Conservation (phyloP, 2,797 vertebrate genomes). For the Bovichtus variegatus region DNA sequence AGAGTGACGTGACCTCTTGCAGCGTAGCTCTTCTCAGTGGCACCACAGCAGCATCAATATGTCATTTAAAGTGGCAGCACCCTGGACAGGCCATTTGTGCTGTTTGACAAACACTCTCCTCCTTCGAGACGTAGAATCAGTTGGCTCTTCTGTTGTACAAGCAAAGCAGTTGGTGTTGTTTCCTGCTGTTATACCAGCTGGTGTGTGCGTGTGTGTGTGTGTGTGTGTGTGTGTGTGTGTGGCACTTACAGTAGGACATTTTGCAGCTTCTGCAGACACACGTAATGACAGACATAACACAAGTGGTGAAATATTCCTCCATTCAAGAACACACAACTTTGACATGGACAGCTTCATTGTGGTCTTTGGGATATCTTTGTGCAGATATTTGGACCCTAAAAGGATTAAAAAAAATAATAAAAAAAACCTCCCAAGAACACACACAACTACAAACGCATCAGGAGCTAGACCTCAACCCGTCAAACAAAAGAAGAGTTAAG, state of each 20-base stretch:
- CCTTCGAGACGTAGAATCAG: constrained; percentile 13
- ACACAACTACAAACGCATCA: background rate
- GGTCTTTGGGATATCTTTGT: background rate
- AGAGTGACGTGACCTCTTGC: too few relatives aligned
- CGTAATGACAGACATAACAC: background rate
- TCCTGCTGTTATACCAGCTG: constrained; percentile 61
- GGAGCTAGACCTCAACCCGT: background rate
- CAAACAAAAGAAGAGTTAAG: background rate
- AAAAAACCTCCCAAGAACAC: background rate
- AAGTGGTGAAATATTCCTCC: background rate
- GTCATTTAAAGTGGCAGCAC: background rate
- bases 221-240: background rate
- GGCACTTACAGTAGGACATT: background rate
- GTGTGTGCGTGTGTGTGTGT: constrained; percentile 1
- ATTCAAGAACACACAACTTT: background rate
- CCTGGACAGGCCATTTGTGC: constrained; percentile 23
- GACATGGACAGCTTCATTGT: background rate
- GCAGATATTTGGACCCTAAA: background rate
- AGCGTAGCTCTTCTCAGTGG: too few relatives aligned
- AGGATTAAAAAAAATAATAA: too few relatives aligned
- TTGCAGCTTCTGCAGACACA: constrained; percentile 7
- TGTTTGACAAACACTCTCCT: constrained; percentile 15
- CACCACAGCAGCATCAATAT: background rate
- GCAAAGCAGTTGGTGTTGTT: constrained; percentile 37
- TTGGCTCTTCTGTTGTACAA: constrained; percentile 20